Base-by-base conservation (phyloP, 2,888 invertebrate species). In the Rhabditoides inermis region DNA sequence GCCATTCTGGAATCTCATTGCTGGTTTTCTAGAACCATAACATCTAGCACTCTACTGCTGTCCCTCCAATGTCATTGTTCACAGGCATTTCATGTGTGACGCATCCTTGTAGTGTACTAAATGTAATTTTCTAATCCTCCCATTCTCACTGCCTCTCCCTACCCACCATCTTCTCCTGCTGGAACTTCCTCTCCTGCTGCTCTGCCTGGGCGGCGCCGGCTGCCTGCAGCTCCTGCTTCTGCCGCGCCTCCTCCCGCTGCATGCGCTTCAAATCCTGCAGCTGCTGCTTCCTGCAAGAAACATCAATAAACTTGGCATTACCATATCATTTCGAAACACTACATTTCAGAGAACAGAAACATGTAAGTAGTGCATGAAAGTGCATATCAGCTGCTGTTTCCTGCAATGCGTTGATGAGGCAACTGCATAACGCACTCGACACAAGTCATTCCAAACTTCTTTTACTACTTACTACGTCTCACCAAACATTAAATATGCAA, bases 241-340 rank as follows among this genome's bases (percentile, higher is more conserved):
- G 94, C 75, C 95, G 91, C 79, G 94, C 92, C 78, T 98, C 98
- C 79, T 88, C 88, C 74, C 98, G 94, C 80, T 98, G 98, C 69
- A 99, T 82, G 84, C 94, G 85, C 81, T 98, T 95, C 74, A 98
- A 82, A 81, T 98, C 98, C 4, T 95, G 83, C 58, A 98, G 80
- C 79, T 98, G 95, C 77, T 92, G 92, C 76, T 95, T 95, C 72
- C 82, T 82, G 69, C 37, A 73, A 62, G 5, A 49, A n/a, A 37
- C n/a, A n/a, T n/a, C n/a, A n/a, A n/a, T n/a, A n/a, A n/a, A n/a
- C n/a, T n/a, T n/a, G n/a, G n/a, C n/a, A n/a, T n/a, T n/a, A n/a
- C n/a, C 15, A 10, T 25, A 22, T 7, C 4, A 22, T 25, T 12
- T 5, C 42, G 25, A 42, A 12, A 25, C 10, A 6, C 26, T 42